Evolutionary conservation across 2,113 vertebrate species (phyloP).

Genomic region (Upupa epops): DNA sequence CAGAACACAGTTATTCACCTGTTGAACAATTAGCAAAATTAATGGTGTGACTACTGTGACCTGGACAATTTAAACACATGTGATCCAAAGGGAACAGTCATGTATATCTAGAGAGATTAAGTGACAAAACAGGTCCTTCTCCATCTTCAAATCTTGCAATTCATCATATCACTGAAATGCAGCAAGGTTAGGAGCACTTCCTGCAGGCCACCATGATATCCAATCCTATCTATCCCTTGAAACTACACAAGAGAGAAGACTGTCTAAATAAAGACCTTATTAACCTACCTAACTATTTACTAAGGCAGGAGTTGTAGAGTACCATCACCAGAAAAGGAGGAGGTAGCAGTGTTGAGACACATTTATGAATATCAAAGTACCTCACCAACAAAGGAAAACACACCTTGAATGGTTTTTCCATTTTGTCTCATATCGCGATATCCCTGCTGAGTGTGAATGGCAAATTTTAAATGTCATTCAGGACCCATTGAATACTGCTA

Average conservation of each 20-base stretch:
- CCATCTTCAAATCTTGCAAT: not conserved
- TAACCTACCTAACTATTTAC: not conserved
- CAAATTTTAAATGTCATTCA: conserved; percentile 78
- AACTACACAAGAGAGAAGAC: not conserved
- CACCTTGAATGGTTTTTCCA: not conserved
- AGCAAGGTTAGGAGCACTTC: not conserved
- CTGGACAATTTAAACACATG: not conserved
- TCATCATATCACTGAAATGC: not conserved
- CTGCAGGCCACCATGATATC: not conserved
- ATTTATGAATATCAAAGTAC: not conserved
- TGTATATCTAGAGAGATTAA: not conserved
- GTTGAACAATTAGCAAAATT: not conserved
- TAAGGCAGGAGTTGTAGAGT: not conserved
- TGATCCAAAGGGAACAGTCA: not conserved
- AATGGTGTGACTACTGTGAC: not conserved
- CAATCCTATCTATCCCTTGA: not conserved
- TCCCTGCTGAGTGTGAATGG: conserved; percentile 40
- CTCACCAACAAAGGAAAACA: conserved; percentile 17
- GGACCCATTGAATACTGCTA: conserved; percentile 71
- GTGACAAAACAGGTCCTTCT: not conserved
- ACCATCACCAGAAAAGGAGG: not conserved
- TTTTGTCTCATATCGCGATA: conserved; percentile 61
- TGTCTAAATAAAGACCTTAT: not conserved
- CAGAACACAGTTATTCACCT: not conserved
- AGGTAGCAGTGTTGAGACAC: not conserved